phyloP scores from a whole-genome alignment of 2,797 vertebrate genomes.

The Falco naumanni region DNA sequence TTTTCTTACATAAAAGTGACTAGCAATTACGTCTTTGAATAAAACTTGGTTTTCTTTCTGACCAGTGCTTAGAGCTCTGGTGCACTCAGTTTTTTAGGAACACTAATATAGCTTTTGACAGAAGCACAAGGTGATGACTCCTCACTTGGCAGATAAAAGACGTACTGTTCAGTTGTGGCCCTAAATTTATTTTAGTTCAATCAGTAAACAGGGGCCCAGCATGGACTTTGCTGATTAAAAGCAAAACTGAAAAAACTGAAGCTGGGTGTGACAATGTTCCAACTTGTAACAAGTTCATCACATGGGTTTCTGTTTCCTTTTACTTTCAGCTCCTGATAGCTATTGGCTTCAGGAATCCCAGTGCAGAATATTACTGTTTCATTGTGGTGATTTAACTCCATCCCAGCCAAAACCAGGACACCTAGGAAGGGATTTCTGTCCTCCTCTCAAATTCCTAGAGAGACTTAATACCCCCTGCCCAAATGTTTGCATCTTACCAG shows the following conservation, averaged over 20 bases:
- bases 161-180: slow-evolving; percentile 6
- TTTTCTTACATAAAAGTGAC: neutral
- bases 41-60: neutral
- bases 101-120: neutral
- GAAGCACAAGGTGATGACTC: slow-evolving; percentile 6
- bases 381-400: neutral
- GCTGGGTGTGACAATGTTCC: slow-evolving; percentile 19
- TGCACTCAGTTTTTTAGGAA: neutral
- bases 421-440: neutral
- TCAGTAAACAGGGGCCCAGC: slow-evolving; percentile 20
- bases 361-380: neutral
- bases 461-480: neutral
- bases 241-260: slow-evolving; percentile 47
- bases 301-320: neutral
- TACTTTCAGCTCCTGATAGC: neutral
- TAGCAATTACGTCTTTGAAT: neutral
- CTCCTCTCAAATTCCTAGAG: neutral
- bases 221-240: slow-evolving; percentile 52
- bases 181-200: slow-evolving; percentile 41
- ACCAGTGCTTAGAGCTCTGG: neutral
- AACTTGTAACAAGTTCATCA: slow-evolving; percentile 5
- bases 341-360: neutral
- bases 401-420: too few relatives aligned
- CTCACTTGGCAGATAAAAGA: slow-evolving; percentile 27
- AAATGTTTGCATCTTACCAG: neutral